Conservation (phyloP, 2,797 vertebrate genomes). For the Sebastes diploproa region DNA sequence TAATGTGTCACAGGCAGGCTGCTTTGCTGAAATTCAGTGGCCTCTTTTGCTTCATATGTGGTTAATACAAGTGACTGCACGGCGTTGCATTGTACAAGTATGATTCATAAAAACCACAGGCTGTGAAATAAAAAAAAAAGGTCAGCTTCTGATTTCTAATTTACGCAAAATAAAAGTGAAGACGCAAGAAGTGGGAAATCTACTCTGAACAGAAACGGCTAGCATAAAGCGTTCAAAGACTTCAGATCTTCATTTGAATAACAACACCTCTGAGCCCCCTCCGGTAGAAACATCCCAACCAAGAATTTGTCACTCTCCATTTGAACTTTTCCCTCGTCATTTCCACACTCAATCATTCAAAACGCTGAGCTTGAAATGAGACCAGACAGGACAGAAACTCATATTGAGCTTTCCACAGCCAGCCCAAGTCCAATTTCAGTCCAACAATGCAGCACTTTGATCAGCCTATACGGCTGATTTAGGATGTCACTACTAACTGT, state of each 20-base stretch:
- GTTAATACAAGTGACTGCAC: conserved; percentile 5
- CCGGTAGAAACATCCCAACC: conserved; percentile 50
- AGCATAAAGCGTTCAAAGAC: conserved; percentile 45
- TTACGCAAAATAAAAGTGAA: conserved; percentile 13
- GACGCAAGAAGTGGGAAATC: conserved; percentile 35
- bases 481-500: conserved; percentile 63
- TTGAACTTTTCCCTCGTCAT: conserved; percentile 64
- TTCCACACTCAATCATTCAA: conserved; percentile 68
- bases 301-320: conserved; percentile 63
- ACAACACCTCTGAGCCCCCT: conserved; percentile 52
- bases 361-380: conserved; percentile 64
- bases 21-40: background rate
- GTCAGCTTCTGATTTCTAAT: conserved; percentile 28
- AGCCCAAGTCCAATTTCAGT: conserved; percentile 72
- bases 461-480: conserved; percentile 65
- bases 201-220: conserved; percentile 36
- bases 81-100: background rate
- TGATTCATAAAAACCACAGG: conserved; percentile 4
- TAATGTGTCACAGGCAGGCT: background rate
- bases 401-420: conserved; percentile 43
- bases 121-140: conserved; percentile 9
- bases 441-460: conserved; percentile 74
- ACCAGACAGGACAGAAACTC: conserved; percentile 68
- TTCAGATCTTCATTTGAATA: conserved; percentile 66
- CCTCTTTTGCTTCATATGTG: conserved; percentile 5